Evolutionary conservation across 2,888 invertebrate species (phyloP).

Genomic region (Drosophila mercatorum): DNA sequence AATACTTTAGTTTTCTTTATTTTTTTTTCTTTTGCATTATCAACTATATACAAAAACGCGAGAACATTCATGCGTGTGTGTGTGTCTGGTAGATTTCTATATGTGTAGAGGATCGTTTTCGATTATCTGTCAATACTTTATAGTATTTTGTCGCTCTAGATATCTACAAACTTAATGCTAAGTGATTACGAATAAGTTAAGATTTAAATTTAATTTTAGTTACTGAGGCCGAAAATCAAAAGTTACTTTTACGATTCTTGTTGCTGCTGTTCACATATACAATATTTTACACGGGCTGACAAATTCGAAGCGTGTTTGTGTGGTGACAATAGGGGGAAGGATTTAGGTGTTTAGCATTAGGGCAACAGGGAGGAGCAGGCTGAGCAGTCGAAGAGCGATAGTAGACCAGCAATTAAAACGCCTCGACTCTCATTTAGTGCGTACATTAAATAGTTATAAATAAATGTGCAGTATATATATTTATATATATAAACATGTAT

Average conservation of each 20-base stretch:
- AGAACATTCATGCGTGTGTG: constrained; percentile 30
- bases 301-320: constrained; percentile 6
- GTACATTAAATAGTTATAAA: constrained; percentile 37
- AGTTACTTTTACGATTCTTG: constrained; percentile 6
- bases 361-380: constrained; percentile 10
- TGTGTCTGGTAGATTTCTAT: constrained; percentile 18
- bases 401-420: constrained; percentile 49
- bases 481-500: constrained; percentile 3
- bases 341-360: constrained; percentile 14
- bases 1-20: constrained; percentile 22
- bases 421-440: constrained; percentile 40
- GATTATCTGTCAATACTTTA: constrained; percentile 5
- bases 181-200: constrained; percentile 65
- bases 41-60: constrained; percentile 63
- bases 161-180: constrained; percentile 74
- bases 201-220: constrained; percentile 58
- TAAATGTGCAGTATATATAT: constrained; percentile 41
- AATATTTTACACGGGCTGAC: constrained; percentile 68
- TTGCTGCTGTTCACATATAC: constrained; percentile 66
- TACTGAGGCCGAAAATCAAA: constrained; percentile 38
- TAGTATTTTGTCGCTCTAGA: constrained; percentile 35
- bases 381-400: constrained; percentile 16
- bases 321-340: constrained; percentile 8
- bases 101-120: constrained; percentile 17
- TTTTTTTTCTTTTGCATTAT: constrained; percentile 43